Evolutionary conservation across 64 coral and sea anemone species (phyloP), one percentile per base, ranked within the genome.

Genomic region (Astreopora myriophthalma): DNA sequence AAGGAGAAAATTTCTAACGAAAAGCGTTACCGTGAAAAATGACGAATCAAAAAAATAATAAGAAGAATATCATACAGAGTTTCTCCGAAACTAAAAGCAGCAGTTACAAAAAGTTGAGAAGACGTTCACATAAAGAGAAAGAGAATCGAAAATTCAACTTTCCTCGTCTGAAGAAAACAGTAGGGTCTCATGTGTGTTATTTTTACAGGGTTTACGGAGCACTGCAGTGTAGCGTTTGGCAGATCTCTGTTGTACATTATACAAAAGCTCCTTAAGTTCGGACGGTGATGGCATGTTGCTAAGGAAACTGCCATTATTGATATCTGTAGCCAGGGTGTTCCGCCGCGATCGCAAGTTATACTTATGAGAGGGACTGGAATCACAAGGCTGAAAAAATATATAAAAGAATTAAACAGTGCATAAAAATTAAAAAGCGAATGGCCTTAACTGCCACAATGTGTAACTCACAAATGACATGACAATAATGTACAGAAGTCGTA

Each of bases 81-180:
- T n/a, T n/a, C n/a, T n/a, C n/a, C n/a, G n/a, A 55, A 13, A 55
- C 3, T 19, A 55, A 16, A 19, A 13, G 17, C 12, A 14, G 13
- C 12, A 55, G 6, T 23, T 64, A 26, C 0, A 64, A 64, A 70
- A 70, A 70, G 67, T 4, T 28, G 4, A 13, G 14, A 16, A 30
- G 29, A 70, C 6, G 16, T 16, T 70, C 13, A 9, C 29, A 7
- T 58, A 27, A 25, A 66, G 3, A 73, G 19, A 73, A 37, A 10
- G 1, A 37, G 13, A 35, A 36, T 35, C 20, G 70, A 37, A 36
- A 12, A 25, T 65, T 87, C 86, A 96, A 17, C 34, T 46, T 86
- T 97, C 95, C 34, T 97, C 95, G 94, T 97, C 95, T 31, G 95
- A 97, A 48, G 95, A 97, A 87, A 97, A 94, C 34, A 94, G 40